Base-by-base conservation (phyloP, 35 echinoderm and acorn worm species). In the Acanthaster planci region DNA sequence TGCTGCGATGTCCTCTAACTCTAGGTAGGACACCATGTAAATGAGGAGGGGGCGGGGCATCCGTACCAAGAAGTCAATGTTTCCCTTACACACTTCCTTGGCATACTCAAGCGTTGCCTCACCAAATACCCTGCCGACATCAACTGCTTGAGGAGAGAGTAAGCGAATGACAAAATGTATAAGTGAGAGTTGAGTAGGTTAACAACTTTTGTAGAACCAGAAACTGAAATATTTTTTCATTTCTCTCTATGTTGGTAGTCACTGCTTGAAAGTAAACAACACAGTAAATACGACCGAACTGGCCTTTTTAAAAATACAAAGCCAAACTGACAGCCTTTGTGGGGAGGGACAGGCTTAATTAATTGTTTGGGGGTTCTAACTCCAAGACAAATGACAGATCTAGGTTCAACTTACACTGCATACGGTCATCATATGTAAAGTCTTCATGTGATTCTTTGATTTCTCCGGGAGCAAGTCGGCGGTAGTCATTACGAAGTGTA, bases 401-500 rank as follows among this genome's bases (percentile, higher is more conserved):
- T 47, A 4, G 42, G 4, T 47, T 47, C 42, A 30, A 82, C 95
- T 77, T 88, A 97, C 95, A 93, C 32, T 97, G 95, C 67, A 93
- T 67, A 58, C 91, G 78, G 14, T 97, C 95, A 91, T 97, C 95
- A 86, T 90, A 86, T 39, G 67, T 77, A 79, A 97, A 97, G 88
- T 97, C 95, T 55, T 97, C 95, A 60, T 85, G 76, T 18, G 95
- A 86, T 38, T 86, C 88, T 29, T 84, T 91, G 6, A 44, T 36
- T 86, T 93, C 95, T 59, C 82, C 81, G 7, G 95, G 95, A 10
- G 52, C 57, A 39, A 97, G 67, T 38, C 90, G 53, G 47, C 87
- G 90, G 55, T 92, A 89, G 81, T 97, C 95, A 88, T 97, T 97
- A 16, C 95, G 50, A n/a, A 97, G 82, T 22, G 95, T 87, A 37